Evolutionary conservation across 2,113 vertebrate species (phyloP).

Genomic region (Hippotragus niger): DNA sequence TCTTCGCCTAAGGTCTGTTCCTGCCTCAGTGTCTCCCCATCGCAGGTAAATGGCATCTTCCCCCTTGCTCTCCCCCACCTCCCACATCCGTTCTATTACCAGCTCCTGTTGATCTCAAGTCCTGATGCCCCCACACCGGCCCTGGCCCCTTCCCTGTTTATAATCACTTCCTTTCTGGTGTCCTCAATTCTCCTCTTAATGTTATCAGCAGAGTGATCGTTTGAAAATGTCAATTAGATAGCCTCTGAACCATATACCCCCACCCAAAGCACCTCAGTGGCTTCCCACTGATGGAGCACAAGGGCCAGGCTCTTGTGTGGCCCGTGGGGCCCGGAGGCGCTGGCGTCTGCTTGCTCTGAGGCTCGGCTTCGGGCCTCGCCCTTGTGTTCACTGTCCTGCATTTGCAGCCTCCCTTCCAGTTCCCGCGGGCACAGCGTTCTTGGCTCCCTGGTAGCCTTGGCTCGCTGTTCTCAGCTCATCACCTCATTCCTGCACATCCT

Average conservation of each 20-base stretch:
- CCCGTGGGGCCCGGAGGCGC: background rate
- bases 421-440: background rate
- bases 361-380: background rate
- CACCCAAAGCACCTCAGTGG: background rate
- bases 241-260: background rate
- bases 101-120: background rate
- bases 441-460: background rate
- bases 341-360: background rate
- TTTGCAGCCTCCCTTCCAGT: background rate
- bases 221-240: background rate
- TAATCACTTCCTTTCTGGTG: background rate
- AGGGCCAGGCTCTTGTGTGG: background rate
- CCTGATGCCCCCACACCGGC: background rate
- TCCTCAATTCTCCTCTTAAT: background rate
- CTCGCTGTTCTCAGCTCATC: background rate
- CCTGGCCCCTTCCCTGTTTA: background rate
- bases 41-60: too few species aligned
- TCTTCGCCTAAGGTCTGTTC: background rate
- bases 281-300: background rate
- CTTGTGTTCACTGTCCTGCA: background rate
- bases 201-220: background rate
- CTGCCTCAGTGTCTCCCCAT: background rate
- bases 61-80: background rate
- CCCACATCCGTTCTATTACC: background rate
- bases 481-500: slow-evolving; percentile 22